Evolutionary conservation across 1,140 invertebrate species (phyloP), one percentile per base, ranked within the genome.

Genomic region (Bombus confusus): DNA sequence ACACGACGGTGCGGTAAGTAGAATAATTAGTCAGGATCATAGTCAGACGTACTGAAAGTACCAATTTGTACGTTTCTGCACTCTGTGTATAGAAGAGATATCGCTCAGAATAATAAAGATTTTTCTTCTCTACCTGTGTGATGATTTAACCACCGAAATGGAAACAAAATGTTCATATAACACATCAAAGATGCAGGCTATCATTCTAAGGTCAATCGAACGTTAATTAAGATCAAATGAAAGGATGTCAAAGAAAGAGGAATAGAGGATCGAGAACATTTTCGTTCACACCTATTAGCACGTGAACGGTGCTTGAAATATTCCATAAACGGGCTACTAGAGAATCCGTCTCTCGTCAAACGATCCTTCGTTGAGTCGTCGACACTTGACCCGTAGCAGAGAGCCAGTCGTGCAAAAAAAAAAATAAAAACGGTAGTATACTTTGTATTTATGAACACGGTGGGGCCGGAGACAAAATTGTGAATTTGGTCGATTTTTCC

Each of bases 401-500:
- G n/a, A 28, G n/a, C n/a, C 5, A 41, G 37, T 34, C 47, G 34
- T 18, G 15, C n/a, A 18, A 41, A 28, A 37, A 59, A 12, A 31
- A 25, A 31, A 22, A 81, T 34, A 52, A 41, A n/a, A 39, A 10
- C 37, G 22, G 8, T 6, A 0, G 18, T 52, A n/a, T 8, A 57
- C 37, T 81, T n/a, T 81, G 28, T 82, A 82, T 82, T 82, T 62
- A 74, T 43, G 39, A 74, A 82, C 22, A 69, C 18, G 37, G 18
- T 52, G 1, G 5, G 5, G 0, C 18, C 47, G 5, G 3, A 6
- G 34, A n/a, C 9, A 39, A 57, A 47, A 25, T 34, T 10, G 22
- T n/a, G 31, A 82, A n/a, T 59, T 37, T 25, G 34, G 43, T 22
- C 13, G n/a, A 57, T 57, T 62, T 59, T 9, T 15, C 8, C 2